Conservation (phyloP, 2,888 invertebrate genomes). For the Trissonchulus sp. region DNA sequence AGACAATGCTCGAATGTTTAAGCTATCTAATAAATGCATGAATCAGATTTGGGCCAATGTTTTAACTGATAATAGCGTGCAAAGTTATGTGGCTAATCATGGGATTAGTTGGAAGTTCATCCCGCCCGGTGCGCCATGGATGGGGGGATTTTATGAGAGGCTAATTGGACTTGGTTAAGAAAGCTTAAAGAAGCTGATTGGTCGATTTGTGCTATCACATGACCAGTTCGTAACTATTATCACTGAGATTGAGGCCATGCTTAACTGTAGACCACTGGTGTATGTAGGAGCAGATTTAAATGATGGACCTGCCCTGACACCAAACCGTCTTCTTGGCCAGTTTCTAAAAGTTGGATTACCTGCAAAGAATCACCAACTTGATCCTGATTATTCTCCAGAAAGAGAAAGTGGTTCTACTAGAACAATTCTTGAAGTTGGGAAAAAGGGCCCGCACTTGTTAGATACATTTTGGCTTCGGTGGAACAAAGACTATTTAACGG, state of each 20-base stretch:
- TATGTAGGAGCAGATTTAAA: constrained; percentile 26
- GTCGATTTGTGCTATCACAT: constrained; percentile 2
- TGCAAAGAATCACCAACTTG: too few species aligned
- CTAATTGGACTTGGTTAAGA: constrained; percentile 52
- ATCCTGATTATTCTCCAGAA: too few species aligned
- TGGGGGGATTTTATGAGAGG: constrained; percentile 56
- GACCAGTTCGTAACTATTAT: constrained; percentile 24
- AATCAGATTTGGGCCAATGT: constrained; percentile 28
- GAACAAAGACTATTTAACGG: too few species aligned
- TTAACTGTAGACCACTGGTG: constrained; percentile 27
- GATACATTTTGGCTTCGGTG: too few species aligned
- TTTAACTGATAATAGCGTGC: not conserved
- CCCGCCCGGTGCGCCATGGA: constrained; percentile 53
- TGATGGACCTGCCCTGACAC: too few species aligned
- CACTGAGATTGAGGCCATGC: constrained; percentile 29
- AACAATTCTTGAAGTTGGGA: too few species aligned
- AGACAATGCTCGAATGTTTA: constrained; percentile 54
- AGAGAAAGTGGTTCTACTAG: too few species aligned
- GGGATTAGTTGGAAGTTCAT: constrained; percentile 50
- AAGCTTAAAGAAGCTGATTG: constrained; percentile 23
- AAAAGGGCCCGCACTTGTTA: too few species aligned
- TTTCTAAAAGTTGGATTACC: too few species aligned
- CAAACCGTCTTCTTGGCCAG: too few species aligned
- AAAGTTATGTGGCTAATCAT: constrained; percentile 24
- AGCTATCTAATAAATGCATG: constrained; percentile 48